Evolutionary conservation across 2,113 vertebrate species (phyloP).

Genomic region (Theropithecus gelada): DNA sequence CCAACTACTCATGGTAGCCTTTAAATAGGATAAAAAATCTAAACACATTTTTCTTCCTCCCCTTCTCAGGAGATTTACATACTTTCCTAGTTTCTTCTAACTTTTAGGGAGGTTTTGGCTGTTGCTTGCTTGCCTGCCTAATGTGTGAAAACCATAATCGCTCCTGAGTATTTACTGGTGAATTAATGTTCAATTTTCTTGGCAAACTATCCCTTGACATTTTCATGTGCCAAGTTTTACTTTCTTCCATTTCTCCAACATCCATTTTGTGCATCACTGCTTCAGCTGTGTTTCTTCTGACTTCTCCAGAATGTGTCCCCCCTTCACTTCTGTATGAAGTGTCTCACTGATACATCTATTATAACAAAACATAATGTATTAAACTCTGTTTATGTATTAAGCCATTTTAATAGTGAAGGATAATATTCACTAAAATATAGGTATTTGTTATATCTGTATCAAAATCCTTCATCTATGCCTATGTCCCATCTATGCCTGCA

Average conservation of each 20-base stretch:
- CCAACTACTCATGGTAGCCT: background rate
- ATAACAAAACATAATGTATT: background rate
- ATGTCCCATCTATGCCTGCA: background rate
- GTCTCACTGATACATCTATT: background rate
- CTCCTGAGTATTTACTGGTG: background rate
- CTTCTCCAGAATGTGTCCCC: background rate
- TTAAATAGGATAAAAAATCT: background rate
- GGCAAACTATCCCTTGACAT: background rate
- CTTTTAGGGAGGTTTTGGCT: background rate
- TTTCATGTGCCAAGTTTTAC: background rate
- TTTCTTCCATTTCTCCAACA: background rate
- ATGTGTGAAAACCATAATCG: background rate
- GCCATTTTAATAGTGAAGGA: background rate
- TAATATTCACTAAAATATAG: background rate
- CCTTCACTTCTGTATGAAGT: background rate
- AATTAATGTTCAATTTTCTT: background rate
- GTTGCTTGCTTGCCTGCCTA: background rate
- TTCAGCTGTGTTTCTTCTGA: background rate
- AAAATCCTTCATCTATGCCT: background rate
- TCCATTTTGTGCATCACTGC: fast-evolving
- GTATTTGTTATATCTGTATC: background rate
- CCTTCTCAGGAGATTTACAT: background rate
- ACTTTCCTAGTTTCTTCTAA: background rate
- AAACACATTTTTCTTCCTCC: background rate
- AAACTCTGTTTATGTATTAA: background rate